Evolutionary conservation across 2,888 invertebrate species (phyloP).

Genomic region (Keiferia lycopersicella): DNA sequence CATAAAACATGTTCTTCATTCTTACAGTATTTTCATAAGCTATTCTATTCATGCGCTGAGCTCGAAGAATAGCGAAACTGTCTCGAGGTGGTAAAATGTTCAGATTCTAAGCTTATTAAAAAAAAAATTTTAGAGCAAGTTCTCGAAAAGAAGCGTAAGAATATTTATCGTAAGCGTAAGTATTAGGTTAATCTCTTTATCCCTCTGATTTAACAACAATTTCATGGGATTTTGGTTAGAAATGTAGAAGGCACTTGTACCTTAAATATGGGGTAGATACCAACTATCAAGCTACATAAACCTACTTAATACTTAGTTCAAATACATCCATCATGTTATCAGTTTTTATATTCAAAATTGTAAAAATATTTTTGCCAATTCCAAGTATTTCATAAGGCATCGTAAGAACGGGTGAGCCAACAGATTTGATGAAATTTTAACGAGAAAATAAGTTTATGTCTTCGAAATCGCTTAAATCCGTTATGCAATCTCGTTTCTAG

Average conservation of each 20-base stretch:
- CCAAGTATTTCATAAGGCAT: background rate
- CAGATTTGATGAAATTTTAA: slow-evolving; percentile 50
- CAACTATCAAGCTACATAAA: too few relatives aligned
- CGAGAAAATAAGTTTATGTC: slow-evolving; percentile 36
- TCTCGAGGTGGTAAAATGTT: background rate
- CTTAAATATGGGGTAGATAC: background rate
- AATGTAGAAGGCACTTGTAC: background rate
- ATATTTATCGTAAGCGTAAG: background rate
- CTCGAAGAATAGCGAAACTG: slow-evolving; percentile 1
- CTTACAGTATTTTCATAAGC: background rate
- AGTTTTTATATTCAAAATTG: too few relatives aligned
- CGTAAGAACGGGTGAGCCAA: background rate
- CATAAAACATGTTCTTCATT: background rate
- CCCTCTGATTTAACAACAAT: background rate
- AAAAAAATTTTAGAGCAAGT: background rate
- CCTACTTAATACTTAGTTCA: too few relatives aligned
- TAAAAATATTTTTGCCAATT: too few relatives aligned
- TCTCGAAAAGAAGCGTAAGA: background rate
- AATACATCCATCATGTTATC: too few relatives aligned
- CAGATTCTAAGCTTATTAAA: background rate
- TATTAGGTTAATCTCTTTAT: background rate
- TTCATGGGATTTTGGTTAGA: too few relatives aligned
- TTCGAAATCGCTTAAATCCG: slow-evolving; percentile 16
- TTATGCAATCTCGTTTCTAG: slow-evolving; percentile 7
- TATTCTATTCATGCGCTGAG: background rate